Percentiles rank a stretch among this genome's conserved stretches.
Conservation (phyloP, 2,797 vertebrate genomes). For the Lutjanus campechanus region DNA sequence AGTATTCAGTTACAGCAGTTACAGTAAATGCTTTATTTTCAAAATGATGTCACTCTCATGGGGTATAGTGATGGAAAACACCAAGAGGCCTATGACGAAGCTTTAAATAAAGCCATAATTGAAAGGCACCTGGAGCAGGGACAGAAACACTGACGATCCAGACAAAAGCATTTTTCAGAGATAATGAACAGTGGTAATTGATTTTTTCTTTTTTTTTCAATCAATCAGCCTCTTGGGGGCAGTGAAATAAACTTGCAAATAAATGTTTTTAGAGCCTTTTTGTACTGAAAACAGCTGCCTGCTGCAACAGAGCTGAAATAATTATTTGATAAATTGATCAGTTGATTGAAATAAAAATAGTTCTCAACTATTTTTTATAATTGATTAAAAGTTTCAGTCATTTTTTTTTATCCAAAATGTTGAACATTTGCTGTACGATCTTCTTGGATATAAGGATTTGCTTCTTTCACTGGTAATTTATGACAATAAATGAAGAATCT, state of each 20-base stretch:
- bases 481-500: too few species aligned
- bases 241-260: background rate
- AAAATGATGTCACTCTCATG: conserved; percentile 1
- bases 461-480: too few species aligned
- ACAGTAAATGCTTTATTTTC: conserved; percentile 13
- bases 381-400: too few species aligned
- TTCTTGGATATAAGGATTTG: too few species aligned
- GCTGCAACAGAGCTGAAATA: background rate
- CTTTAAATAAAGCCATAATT: background rate
- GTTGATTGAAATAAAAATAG: too few species aligned
- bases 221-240: too few species aligned
- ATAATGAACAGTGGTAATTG: background rate
- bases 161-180: background rate
- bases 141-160: background rate
- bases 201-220: background rate
- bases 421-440: too few species aligned
- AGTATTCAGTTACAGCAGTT: conserved; percentile 13
- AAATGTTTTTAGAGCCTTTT: too few species aligned
- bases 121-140: background rate
- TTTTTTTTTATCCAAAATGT: too few species aligned
- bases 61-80: conserved; percentile 2
- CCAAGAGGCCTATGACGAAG: background rate
- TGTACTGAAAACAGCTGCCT: background rate
- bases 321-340: too few species aligned
- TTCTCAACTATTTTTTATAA: too few species aligned